A percentile compares a stretch with the other conserved stretches of the same genome.
Evolutionary conservation across 2,113 vertebrate genomes (phyloP).

Genomic region (Ellobius talpinus): DNA sequence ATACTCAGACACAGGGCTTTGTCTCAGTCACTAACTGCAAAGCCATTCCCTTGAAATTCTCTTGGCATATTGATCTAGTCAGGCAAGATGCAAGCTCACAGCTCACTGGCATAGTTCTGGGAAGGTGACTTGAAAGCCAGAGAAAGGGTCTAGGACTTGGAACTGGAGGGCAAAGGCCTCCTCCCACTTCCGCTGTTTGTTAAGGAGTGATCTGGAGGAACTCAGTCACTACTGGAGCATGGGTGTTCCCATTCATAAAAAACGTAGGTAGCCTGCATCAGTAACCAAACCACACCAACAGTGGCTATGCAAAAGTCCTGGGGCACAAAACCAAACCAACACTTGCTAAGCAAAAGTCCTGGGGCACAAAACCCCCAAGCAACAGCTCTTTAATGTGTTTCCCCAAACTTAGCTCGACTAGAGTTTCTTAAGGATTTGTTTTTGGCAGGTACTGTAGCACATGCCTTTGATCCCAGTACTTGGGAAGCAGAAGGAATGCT

Average conservation of each 20-base stretch:
- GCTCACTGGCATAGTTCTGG: background rate
- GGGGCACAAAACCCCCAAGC: background rate
- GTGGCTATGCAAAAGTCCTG: no score
- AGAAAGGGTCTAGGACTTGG: background rate
- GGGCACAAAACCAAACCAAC: background rate
- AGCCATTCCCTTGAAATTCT: background rate
- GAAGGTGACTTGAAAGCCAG: background rate
- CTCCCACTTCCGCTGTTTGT: background rate
- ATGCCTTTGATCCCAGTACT: background rate
- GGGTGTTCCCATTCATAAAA: background rate
- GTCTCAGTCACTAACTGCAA: background rate
- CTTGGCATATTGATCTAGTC: background rate
- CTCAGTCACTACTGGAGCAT: background rate
- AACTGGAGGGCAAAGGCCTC: background rate
- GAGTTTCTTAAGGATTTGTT: background rate
- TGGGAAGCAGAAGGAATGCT: background rate
- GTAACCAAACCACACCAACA: background rate
- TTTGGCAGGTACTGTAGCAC: background rate
- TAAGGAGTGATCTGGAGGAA: background rate
- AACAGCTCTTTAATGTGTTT: background rate
- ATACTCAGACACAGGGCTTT: background rate
- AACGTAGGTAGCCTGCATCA: background rate
- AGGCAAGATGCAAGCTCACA: background rate
- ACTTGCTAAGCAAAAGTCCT: background rate
- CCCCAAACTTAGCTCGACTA: background rate